Evolutionary conservation across 2,113 vertebrate species (phyloP).

Genomic region (Panthera uncia): DNA sequence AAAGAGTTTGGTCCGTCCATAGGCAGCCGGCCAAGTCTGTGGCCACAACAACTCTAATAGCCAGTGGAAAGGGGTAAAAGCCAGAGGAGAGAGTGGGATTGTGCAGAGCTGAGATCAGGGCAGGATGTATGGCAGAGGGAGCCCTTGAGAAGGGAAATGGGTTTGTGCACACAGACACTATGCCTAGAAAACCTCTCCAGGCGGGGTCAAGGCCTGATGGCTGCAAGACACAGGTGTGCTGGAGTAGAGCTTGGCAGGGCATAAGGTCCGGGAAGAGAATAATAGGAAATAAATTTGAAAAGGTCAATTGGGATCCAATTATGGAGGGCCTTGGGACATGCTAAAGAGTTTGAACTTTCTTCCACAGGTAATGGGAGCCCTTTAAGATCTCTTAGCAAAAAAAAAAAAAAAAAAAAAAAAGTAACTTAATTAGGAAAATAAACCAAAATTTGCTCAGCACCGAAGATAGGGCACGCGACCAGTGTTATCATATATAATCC

Average conservation of each 20-base stretch:
- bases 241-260: background rate
- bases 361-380: background rate
- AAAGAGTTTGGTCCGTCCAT: background rate
- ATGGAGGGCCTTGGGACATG: background rate
- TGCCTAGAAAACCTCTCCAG: background rate
- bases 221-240: background rate
- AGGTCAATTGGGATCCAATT: background rate
- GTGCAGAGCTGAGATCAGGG: background rate
- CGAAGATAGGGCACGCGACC: background rate
- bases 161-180: background rate
- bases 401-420: background rate
- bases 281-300: conserved; percentile 16
- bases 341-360: background rate
- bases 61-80: background rate
- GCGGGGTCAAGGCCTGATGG: background rate
- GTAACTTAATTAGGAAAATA: background rate
- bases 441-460: background rate
- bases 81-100: background rate
- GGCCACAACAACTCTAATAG: background rate
- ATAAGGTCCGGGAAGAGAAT: background rate
- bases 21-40: background rate
- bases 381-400: background rate
- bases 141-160: background rate
- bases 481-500: background rate
- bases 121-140: background rate